Percentiles rank a stretch among this genome's conserved stretches.
Conservation (phyloP, 2,797 vertebrate species). For the Cetoscarus ocellatus region DNA sequence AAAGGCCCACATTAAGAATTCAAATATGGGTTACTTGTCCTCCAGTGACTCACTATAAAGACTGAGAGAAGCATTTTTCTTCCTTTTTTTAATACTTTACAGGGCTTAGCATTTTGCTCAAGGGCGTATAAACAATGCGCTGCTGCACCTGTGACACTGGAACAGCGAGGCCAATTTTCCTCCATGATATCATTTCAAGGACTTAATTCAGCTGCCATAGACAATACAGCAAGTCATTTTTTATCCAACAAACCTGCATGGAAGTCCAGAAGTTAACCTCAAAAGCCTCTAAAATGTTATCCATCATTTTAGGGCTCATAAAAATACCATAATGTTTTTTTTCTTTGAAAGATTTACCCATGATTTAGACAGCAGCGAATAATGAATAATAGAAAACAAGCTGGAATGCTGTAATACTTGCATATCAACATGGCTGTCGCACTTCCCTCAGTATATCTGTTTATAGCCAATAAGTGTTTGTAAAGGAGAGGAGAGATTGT, state of each 20-base stretch:
- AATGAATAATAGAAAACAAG: no score
- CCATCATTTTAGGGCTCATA: background rate
- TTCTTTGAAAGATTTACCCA: background rate
- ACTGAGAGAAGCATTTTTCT: constrained; percentile 4
- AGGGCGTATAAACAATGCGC: constrained; percentile 18
- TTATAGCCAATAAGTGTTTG: no score
- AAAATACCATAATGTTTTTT: background rate
- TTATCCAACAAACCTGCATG: background rate
- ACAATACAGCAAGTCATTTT: constrained; percentile 7
- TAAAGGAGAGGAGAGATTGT: no score
- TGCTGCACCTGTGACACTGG: constrained; percentile 5
- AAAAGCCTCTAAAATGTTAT: background rate
- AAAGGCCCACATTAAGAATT: constrained; percentile 12
- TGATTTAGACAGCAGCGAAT: background rate
- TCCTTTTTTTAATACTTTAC: background rate
- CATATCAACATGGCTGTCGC: no score
- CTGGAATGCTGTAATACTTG: no score
- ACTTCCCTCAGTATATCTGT: no score
- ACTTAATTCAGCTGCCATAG: background rate
- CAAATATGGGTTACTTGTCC: constrained; percentile 9
- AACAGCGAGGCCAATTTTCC: constrained; percentile 2
- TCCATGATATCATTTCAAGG: constrained; percentile 16
- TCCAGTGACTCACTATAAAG: constrained; percentile 2
- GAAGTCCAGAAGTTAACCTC: background rate
- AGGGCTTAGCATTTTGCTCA: constrained; percentile 9